phyloP scores from a whole-genome alignment of 1,140 invertebrate genomes.

The Lepeophtheirus salmonis region DNA sequence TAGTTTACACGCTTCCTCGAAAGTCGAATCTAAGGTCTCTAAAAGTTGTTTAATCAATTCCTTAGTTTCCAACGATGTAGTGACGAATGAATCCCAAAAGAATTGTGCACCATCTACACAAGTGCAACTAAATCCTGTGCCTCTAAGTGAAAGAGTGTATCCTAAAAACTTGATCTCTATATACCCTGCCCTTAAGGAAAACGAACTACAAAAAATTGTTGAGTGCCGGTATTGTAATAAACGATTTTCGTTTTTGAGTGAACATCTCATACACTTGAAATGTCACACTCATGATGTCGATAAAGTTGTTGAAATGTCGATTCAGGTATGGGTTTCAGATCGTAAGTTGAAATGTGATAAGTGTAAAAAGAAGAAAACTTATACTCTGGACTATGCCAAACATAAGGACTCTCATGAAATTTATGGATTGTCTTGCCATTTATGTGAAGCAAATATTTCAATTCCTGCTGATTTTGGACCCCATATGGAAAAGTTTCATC shows the following conservation, averaged over 20 bases:
- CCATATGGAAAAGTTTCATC: slow-evolving; percentile 11
- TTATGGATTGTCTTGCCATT: background rate
- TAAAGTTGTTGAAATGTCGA: slow-evolving; percentile 7
- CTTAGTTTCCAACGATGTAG: too few relatives aligned
- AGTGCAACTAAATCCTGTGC: background rate
- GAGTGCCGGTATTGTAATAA: slow-evolving; percentile 2
- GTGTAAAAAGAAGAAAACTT: slow-evolving; percentile 12
- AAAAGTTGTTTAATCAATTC: too few relatives aligned
- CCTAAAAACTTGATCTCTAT: background rate
- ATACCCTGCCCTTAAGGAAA: slow-evolving; percentile 5
- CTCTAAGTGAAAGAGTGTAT: slow-evolving; percentile 1
- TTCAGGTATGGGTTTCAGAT: slow-evolving; percentile 11
- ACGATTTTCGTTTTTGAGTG: background rate
- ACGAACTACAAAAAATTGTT: slow-evolving; percentile 7
- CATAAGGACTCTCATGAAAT: slow-evolving; percentile 11
- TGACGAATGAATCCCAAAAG: too few relatives aligned
- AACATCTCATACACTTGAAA: slow-evolving; percentile 1
- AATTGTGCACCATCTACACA: too few relatives aligned
- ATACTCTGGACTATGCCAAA: slow-evolving; percentile 17
- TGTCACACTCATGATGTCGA: slow-evolving; percentile 1
- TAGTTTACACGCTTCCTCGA: background rate
- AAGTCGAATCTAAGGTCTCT: background rate
- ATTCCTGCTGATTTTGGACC: background rate
- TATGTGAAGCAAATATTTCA: background rate
- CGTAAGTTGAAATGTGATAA: slow-evolving; percentile 10